Evolutionary conservation across 2,888 invertebrate genomes (phyloP).

Genomic region (Tyria jacobaeae): DNA sequence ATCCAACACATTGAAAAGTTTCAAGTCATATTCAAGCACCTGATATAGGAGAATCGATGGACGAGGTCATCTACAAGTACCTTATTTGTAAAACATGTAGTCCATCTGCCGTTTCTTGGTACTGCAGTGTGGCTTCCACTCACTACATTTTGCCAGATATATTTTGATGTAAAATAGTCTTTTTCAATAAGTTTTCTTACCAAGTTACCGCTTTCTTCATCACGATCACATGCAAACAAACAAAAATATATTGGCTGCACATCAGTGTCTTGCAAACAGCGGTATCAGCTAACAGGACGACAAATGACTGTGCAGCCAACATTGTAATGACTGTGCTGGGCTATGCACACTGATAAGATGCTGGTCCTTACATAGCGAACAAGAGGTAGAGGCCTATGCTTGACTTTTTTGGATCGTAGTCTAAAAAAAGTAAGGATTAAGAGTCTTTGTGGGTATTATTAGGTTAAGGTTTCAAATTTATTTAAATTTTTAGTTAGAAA

Average conservation of each 20-base stretch:
- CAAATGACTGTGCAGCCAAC: conserved; percentile 50
- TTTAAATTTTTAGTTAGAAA: too few species aligned
- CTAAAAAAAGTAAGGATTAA: too few species aligned
- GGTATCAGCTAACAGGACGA: conserved; percentile 54
- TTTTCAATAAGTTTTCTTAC: too few species aligned
- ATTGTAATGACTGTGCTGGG: conserved; percentile 52
- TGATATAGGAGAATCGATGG: conserved; percentile 59
- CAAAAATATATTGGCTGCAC: conserved; percentile 5
- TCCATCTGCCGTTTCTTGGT: conserved; percentile 57
- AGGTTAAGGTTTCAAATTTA: too few species aligned
- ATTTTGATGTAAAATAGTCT: too few species aligned
- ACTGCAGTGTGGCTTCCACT: conserved; percentile 64
- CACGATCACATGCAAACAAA: too few species aligned
- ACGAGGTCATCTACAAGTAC: conserved; percentile 64
- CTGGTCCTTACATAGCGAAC: conserved; percentile 55
- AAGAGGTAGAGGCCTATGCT: conserved; percentile 52
- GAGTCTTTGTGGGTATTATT: too few species aligned
- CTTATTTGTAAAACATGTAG: conserved; percentile 52
- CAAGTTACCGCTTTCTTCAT: too few species aligned
- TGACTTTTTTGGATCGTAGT: conserved; percentile 53
- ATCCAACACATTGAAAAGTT: conserved; percentile 61
- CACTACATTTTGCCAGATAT: conserved; percentile 63
- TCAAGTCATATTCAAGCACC: conserved; percentile 65
- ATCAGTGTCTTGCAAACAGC: conserved; percentile 65
- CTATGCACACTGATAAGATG: conserved; percentile 56